phyloP scores from a whole-genome alignment of 1,140 invertebrate species.

The Nylanderia fulva region DNA sequence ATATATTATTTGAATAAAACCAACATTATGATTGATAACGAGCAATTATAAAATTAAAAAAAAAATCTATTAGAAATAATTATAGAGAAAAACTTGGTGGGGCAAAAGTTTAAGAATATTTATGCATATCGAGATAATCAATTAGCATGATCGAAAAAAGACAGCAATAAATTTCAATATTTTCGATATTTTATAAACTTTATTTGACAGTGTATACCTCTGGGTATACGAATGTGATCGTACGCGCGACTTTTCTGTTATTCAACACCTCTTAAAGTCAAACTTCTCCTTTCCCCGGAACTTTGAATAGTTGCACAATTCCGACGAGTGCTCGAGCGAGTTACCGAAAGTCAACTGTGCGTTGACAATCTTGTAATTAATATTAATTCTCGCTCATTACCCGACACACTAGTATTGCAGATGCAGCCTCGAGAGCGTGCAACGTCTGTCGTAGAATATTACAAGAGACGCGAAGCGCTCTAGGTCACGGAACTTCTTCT shows the following conservation, averaged over 20 bases:
- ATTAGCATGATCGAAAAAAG: no score
- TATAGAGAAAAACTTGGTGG: no score
- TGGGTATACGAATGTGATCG: no score
- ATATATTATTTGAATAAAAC: no score
- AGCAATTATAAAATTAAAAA: no score
- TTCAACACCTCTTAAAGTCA: slow-evolving; percentile 27
- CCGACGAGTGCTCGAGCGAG: slow-evolving; percentile 21
- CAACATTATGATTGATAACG: no score
- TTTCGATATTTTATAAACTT: background rate
- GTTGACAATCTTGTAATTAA: slow-evolving; percentile 58
- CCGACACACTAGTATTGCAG: slow-evolving; percentile 1
- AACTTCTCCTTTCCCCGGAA: slow-evolving; percentile 17
- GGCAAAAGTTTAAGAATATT: no score
- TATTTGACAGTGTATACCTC: background rate
- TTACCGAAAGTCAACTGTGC: slow-evolving; percentile 46
- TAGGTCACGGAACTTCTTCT: slow-evolving; percentile 54
- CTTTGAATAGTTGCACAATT: slow-evolving; percentile 25
- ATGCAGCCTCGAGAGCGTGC: background rate
- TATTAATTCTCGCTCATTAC: slow-evolving; percentile 55
- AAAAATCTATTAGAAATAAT: no score
- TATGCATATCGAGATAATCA: no score
- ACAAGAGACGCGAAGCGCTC: slow-evolving; percentile 35
- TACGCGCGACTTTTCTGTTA: background rate
- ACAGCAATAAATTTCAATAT: background rate
- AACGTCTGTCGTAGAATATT: slow-evolving; percentile 40